These are phyloP conservation scores for Idaea aversata DNA, from an alignment of 2,888 invertebrate genomes.

Conservation along the genomic window DNA sequence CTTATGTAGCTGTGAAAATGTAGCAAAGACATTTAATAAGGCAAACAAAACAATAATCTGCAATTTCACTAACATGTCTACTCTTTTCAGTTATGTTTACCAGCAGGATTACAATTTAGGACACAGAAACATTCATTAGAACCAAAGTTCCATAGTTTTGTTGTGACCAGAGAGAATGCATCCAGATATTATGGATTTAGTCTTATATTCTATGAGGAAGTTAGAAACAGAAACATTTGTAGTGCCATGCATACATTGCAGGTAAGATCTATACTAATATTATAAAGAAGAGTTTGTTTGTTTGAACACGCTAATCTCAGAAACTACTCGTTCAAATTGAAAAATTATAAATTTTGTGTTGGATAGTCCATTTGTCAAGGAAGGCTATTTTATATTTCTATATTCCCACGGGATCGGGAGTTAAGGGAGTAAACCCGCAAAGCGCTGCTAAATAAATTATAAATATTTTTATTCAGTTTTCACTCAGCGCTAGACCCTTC, in stretches of 20 bases:
- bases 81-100: slow-evolving; percentile 90
- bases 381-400: no score
- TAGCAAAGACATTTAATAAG: neutral
- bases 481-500: no score
- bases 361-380: no score
- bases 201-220: slow-evolving; percentile 97
- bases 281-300: no score
- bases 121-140: slow-evolving; percentile 95
- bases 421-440: no score
- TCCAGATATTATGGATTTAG: slow-evolving; percentile 96
- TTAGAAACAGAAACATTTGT: slow-evolving; percentile 94
- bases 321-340: no score
- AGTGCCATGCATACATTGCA: slow-evolving; percentile 97
- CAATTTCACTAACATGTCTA: slow-evolving; percentile 4
- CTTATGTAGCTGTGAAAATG: neutral
- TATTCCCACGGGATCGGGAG: no score
- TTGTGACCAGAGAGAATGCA: slow-evolving; percentile 98
- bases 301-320: no score
- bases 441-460: no score
- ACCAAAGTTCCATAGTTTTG: slow-evolving; percentile 96
- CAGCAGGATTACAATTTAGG: slow-evolving; percentile 95
- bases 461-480: neutral
- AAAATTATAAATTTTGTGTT: no score
- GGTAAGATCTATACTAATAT: slow-evolving; percentile 57
- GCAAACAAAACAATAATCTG: no score